Evolutionary conservation across 2,113 vertebrate genomes (phyloP).

Genomic region (Prochilodus magdalenae): DNA sequence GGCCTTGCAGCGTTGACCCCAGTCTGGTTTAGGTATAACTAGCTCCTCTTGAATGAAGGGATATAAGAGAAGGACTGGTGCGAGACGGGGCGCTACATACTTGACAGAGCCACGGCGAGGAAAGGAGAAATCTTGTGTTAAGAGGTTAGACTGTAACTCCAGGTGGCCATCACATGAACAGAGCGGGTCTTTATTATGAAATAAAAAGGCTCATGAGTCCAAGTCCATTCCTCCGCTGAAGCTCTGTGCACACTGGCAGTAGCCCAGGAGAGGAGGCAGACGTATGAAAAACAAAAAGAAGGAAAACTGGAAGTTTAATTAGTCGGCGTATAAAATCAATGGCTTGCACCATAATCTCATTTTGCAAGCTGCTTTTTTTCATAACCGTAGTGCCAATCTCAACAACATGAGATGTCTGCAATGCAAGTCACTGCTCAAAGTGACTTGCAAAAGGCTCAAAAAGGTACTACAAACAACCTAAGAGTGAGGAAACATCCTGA

Average conservation of each 20-base stretch:
- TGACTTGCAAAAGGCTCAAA: not conserved
- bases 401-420: not conserved
- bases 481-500: not conserved
- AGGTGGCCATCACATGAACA: constrained; percentile 33
- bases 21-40: not conserved
- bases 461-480: not conserved
- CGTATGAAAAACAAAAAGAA: not conserved
- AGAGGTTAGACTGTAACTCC: constrained; percentile 31
- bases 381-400: not conserved
- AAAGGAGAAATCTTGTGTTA: constrained; percentile 32
- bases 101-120: constrained; percentile 22
- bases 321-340: not conserved
- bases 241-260: not conserved
- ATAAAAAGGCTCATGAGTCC: constrained; percentile 27
- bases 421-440: not conserved
- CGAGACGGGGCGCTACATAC: constrained; percentile 13
- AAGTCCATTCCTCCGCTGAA: not conserved
- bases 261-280: constrained; percentile 29
- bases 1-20: constrained; percentile 16
- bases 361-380: not conserved
- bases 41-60: not conserved
- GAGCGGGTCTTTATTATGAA: constrained; percentile 27
- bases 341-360: not conserved
- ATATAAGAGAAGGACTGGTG: not conserved
- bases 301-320: not conserved